Evolutionary conservation across 2,888 invertebrate species (phyloP), one percentile per base, ranked within the genome.

Genomic region (Archips xylosteana): DNA sequence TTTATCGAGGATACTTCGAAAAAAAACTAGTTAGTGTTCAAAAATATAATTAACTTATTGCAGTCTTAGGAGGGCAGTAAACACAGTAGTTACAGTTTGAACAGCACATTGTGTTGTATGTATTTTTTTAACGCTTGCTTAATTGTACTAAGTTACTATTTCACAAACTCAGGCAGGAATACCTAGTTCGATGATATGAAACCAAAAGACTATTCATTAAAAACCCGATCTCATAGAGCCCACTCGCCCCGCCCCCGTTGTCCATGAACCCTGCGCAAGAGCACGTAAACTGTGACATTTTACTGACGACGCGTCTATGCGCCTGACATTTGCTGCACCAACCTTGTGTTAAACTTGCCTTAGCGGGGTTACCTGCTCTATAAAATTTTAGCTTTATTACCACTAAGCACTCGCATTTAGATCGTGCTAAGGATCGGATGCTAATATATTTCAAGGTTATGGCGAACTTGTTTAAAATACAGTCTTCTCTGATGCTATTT

Each of bases 261-360:
- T 83, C 88, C 90, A 80, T 89, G 90, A 91, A 89, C 89, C 84
- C 42, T 78, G 83, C 85, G 85, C 85, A 83, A 80, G 86, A 85
- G 87, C 86, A 87, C 74, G 86, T 92, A 89, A 91, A 92, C 85
- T 89, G 83, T 88, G 89, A 89, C 90, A 91, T 91, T 92, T 92
- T 90, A 91, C 85, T 89, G 89, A 87, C 89, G 85, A 13, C 83
- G 77, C 76, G 79, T 83, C 82, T 85, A 85, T 85, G 78, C 76
- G 75, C 75, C 75, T 82, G 80, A 80, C 89, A 88, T 91, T 91
- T 88, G 86, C 79, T 80, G 81, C 80, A 80, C 77, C 82, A 87
- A 88, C 89, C 89, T 90, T 88, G 88, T 82, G 80, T 76, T 77
- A 77, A 81, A 80, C 80, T 81, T 76, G 82, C 81, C 82, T 81